These are phyloP conservation scores for Silurus glanis DNA, from an alignment of 2,113 vertebrate species.

Conservation along the genomic window DNA sequence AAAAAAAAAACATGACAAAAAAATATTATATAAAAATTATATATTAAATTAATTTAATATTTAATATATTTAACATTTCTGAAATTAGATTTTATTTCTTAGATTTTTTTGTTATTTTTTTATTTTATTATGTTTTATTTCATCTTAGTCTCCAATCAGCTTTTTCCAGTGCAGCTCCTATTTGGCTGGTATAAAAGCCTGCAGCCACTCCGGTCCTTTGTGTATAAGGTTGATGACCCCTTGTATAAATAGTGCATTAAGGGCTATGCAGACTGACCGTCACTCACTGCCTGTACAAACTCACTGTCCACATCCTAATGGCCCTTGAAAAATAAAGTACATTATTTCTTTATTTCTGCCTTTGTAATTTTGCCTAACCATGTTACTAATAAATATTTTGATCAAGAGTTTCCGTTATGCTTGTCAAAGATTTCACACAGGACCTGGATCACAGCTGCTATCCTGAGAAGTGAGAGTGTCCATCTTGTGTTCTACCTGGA, in stretches of 20 bases:
- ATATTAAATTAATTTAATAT: too few species aligned
- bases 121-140: background rate
- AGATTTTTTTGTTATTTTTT: too few species aligned
- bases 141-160: background rate
- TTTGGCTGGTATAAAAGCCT: background rate
- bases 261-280: background rate
- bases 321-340: background rate
- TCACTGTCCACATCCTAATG: background rate
- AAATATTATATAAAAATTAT: too few species aligned
- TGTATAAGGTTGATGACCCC: background rate
- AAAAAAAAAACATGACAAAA: too few species aligned
- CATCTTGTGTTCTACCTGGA: too few species aligned
- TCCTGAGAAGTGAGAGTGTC: too few species aligned
- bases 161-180: background rate
- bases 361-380: background rate
- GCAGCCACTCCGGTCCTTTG: background rate
- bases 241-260: background rate
- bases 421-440: too few species aligned
- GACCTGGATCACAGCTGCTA: too few species aligned
- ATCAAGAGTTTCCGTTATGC: too few species aligned
- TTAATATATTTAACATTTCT: background rate
- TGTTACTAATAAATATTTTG: background rate
- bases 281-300: background rate
- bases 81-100: background rate
- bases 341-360: background rate